These are phyloP conservation scores for Pluvialis apricaria DNA, from an alignment of 2,113 vertebrate genomes.

Conservation along the genomic window DNA sequence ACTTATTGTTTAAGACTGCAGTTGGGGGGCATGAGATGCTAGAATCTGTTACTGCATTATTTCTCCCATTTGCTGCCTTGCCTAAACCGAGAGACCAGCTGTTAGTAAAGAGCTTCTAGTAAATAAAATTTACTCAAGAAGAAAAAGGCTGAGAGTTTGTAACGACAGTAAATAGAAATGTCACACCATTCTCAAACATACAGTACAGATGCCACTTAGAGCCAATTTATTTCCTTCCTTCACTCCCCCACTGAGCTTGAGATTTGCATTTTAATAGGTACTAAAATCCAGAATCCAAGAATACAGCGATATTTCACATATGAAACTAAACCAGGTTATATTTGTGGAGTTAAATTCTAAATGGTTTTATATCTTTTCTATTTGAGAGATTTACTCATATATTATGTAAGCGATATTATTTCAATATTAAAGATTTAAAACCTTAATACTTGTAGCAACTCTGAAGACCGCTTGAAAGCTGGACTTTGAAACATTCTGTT, in stretches of 20 bases:
- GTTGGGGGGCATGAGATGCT: not conserved
- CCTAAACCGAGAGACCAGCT: not conserved
- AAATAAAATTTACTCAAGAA: not conserved
- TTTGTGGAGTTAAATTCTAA: not conserved
- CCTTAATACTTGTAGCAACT: not conserved
- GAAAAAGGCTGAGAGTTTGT: not conserved
- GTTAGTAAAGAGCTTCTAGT: not conserved
- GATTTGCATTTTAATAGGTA: not conserved
- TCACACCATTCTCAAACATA: not conserved
- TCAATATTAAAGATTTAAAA: not conserved
- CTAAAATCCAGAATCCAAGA: not conserved
- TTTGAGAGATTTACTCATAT: not conserved
- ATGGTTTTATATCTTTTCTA: not conserved
- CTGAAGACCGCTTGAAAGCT: not conserved
- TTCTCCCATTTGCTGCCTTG: not conserved
- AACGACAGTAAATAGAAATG: not conserved
- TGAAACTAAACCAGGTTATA: not conserved
- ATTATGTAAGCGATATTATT: not conserved
- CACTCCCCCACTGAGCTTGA: not conserved
- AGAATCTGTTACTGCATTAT: not conserved
- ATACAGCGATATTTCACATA: not conserved
- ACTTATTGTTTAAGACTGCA: not conserved
- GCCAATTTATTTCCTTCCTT: not conserved
- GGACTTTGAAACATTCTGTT: constrained; percentile 41
- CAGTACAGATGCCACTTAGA: not conserved